Evolutionary conservation across 2,888 invertebrate species (phyloP), one percentile per base, ranked within the genome.

Genomic region (Chrysolina oricalcia): DNA sequence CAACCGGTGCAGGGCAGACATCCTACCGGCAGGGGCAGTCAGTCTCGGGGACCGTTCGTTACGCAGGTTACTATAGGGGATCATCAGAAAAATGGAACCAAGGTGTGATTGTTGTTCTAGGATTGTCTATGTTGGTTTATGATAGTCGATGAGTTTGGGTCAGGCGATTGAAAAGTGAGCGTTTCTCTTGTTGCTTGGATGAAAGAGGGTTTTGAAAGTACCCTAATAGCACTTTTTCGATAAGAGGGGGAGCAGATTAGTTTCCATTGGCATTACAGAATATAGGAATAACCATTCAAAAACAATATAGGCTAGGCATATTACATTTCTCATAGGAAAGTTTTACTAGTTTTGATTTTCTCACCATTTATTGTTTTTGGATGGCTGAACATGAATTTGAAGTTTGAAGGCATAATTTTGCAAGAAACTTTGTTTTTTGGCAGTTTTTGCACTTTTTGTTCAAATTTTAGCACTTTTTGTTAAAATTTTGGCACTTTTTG

Each of bases 31-130:
- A 79, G 83, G 59, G 66, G 76, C 53, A 78, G 64, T 35, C 78
- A 80, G 40, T 77, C 78, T 43, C 89, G 91, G 21, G 92, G 92
- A 0, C 92, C 92, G 0, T 92, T 92, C 80, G 90, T 92, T 2
- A 92, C 92, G 0, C 92, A 92, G 81, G 92, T 92, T 53, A 92
- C 91, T 63, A 92, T 92, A 78, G 90, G 92, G 6, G 91, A 92
- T 76, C 89, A 90, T 74, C 83, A 86, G 81, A 86, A 87, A 74
- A 87, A 87, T 74, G 89, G 89, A 78, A 88, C 89, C 64, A 88
- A 88, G 85, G 89, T 89, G 73, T 88, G 81, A 84, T 46, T 41
- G 27, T 46, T 2, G 40, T 27, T 65, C 46, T 63, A 1, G 9
- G 2, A 13, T 43, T 48, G 23, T 15, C 15, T 4, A 13, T 11